These are phyloP conservation scores for Coracias cyanogaster DNA, from an alignment of 2,797 vertebrate genomes.

Conservation along the genomic window DNA sequence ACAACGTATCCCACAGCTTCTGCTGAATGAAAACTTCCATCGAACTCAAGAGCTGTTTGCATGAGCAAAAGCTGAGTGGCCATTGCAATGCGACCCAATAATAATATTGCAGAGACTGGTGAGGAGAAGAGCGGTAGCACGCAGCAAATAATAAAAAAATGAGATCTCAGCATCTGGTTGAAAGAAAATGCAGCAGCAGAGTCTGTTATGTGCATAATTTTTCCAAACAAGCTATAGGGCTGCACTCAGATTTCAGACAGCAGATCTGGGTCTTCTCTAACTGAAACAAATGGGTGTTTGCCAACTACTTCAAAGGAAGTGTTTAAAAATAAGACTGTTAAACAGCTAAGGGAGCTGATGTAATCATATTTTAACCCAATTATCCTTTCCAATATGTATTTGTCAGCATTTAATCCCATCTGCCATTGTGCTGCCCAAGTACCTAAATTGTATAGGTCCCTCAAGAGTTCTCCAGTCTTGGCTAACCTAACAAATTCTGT, in stretches of 20 bases:
- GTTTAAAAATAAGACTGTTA: slow-evolving; percentile 37
- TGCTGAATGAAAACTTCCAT: neutral
- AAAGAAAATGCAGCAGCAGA: neutral
- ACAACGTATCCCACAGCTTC: rapidly evolving
- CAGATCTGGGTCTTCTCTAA: slow-evolving; percentile 45
- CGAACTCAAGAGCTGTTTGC: neutral
- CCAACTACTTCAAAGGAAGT: slow-evolving; percentile 45
- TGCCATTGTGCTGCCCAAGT: slow-evolving; percentile 65
- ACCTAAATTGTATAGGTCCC: slow-evolving; percentile 46
- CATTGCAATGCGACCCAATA: neutral
- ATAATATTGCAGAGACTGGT: neutral
- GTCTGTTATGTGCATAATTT: neutral
- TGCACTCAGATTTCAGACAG: slow-evolving; percentile 6
- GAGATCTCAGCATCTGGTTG: neutral
- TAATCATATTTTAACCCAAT: slow-evolving; percentile 72
- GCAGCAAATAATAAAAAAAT: neutral
- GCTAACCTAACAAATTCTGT: slow-evolving; percentile 40
- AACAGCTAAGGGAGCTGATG: slow-evolving; percentile 61
- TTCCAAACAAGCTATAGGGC: neutral
- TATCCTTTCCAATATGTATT: slow-evolving; percentile 63
- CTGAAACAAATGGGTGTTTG: slow-evolving; percentile 51
- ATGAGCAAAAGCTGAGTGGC: neutral
- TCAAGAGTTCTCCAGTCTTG: slow-evolving; percentile 44
- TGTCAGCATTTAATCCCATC: slow-evolving; percentile 71
- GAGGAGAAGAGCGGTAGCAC: neutral